Evolutionary conservation across 2,888 invertebrate species (phyloP), one percentile per base, ranked within the genome.

Genomic region (Drosophila phalerata): DNA sequence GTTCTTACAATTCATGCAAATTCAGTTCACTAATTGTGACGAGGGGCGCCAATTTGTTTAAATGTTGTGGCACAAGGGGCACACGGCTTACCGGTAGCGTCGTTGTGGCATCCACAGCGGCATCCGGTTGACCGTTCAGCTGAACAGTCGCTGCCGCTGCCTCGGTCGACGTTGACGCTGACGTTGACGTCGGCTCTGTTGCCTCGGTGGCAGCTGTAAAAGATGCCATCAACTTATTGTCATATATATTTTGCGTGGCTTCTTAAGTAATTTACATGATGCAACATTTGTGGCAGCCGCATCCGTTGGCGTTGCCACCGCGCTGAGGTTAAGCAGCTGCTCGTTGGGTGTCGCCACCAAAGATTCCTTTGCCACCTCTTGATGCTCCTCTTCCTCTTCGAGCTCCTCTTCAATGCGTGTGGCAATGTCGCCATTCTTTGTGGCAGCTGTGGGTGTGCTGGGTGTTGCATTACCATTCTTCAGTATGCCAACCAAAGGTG

Each of bases 21-120:
- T 78, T 92, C 69, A 93, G 93, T 92, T 94, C 94, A 85, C 94
- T 94, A 88, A 94, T 93, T 75, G 93, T 93, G 87, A 93, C 93
- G 69, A 93, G 90, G 61, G 94, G 94, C 80, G 94, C 94, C 91
- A 93, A 91, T 87, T 91, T 79, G 72, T 60, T 60, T 70, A 69
- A 76, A 71, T 74, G 73, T 64, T 49, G 72, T 53, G 63, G 19
- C 19, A 19, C 38, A 37, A 38, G 22, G 17, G 37, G 62, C 55
- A 63, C 56, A 37, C 63, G 69, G 93, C 94, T 94, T 94, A 94
- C 94, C 91, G 92, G 89, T 79, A 81, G 65, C 63, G 71, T 42
- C 28, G 56, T 28, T 67, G 70, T 58, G 47, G 71, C 28, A 48
- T 73, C 73, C 30, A 49, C 32, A 15, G 15, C 11, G 3, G 51